Evolutionary conservation across 2,113 vertebrate species (phyloP).

Genomic region (Ceyx cyanopectus): DNA sequence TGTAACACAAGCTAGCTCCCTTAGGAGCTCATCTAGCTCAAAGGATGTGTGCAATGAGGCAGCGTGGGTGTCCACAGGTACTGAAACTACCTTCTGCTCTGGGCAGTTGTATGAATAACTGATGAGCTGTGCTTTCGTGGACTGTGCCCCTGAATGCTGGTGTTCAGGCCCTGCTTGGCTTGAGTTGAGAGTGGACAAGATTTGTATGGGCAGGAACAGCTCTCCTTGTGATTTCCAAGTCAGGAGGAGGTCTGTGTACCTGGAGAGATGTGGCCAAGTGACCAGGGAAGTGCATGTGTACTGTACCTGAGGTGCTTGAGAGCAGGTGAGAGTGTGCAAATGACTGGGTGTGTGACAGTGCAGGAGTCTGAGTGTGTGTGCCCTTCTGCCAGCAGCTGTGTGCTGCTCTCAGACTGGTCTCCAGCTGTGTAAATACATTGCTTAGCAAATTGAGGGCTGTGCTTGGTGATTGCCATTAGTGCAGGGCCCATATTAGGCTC

Average conservation of each 20-base stretch:
- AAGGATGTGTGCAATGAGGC: background rate
- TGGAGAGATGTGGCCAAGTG: background rate
- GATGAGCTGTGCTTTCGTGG: background rate
- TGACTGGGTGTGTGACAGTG: background rate
- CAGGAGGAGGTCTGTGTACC: background rate
- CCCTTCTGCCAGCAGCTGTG: background rate
- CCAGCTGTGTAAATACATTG: constrained; percentile 63
- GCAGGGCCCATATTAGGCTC: constrained; percentile 38
- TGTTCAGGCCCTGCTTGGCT: background rate
- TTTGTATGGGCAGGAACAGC: background rate
- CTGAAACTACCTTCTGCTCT: background rate
- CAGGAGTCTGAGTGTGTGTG: fast-evolving
- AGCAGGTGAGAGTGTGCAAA: background rate
- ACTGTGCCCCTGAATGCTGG: background rate
- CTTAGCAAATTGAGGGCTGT: constrained; percentile 14
- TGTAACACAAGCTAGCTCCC: background rate
- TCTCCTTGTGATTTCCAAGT: background rate
- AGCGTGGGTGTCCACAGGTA: background rate
- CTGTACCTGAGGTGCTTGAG: fast-evolving
- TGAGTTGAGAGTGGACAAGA: background rate
- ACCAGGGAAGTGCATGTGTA: fast-evolving
- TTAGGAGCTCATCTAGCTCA: background rate
- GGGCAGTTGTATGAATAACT: fast-evolving
- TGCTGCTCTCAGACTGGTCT: background rate
- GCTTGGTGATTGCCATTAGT: constrained; percentile 49